These are phyloP conservation scores for Athetis lepigone DNA, from an alignment of 2,888 invertebrate genomes.

Conservation along the genomic window DNA sequence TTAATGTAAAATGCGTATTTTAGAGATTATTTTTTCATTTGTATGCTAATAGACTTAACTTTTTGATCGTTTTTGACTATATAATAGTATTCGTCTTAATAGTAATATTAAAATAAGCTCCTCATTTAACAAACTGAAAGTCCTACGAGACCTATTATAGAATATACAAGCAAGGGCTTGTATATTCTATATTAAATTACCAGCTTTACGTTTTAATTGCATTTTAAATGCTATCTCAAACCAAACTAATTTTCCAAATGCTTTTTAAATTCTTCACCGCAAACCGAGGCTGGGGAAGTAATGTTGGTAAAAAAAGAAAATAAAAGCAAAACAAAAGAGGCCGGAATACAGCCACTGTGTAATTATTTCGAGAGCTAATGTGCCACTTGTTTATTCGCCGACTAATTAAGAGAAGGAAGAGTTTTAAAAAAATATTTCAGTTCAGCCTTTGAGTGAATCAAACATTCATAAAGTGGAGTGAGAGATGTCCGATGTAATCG, in stretches of 20 bases:
- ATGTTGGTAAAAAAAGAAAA: constrained; percentile 67
- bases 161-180: too few relatives aligned
- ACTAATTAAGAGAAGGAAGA: constrained; percentile 89
- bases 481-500: constrained; percentile 73
- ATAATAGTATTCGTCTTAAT: neutral
- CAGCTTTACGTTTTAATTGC: constrained; percentile 59
- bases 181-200: constrained; percentile 26
- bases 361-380: constrained; percentile 90
- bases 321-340: constrained; percentile 74
- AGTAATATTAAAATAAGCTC: neutral
- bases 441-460: constrained; percentile 81
- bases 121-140: neutral
- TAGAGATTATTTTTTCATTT: constrained; percentile 25
- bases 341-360: constrained; percentile 80
- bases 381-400: constrained; percentile 89
- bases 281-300: constrained; percentile 78
- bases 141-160: too few relatives aligned
- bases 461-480: constrained; percentile 84
- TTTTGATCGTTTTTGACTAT: neutral
- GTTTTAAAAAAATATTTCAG: constrained; percentile 82
- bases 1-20: constrained; percentile 21
- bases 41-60: constrained; percentile 14
- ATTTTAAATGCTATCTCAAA: constrained; percentile 77
- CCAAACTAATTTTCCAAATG: constrained; percentile 86
- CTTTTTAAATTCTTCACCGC: constrained; percentile 86